Evolutionary conservation across 2,797 vertebrate genomes (phyloP).

Genomic region (Mallotus villosus): DNA sequence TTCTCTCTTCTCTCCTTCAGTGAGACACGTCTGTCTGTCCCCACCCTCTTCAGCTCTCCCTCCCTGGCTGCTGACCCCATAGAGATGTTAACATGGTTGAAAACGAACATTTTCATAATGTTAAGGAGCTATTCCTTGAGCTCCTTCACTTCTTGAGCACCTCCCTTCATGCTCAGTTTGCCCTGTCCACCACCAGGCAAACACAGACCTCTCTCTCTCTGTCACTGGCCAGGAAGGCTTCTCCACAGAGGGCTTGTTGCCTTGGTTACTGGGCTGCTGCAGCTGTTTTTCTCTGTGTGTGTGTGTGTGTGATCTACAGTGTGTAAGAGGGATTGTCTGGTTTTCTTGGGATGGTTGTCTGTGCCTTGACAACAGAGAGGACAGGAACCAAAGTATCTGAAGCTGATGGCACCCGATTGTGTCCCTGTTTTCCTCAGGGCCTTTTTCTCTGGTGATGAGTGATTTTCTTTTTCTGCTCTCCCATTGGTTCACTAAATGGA

Average conservation of each 20-base stretch:
- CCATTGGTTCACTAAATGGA: constrained; percentile 15
- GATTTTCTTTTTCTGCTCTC: not conserved
- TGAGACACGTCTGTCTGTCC: not conserved
- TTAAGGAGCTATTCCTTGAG: too few species aligned
- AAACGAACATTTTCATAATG: too few species aligned
- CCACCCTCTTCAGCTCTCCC: constrained; percentile 2
- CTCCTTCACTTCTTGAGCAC: too few species aligned
- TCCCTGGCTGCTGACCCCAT: not conserved
- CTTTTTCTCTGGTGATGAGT: not conserved
- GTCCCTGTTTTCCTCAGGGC: not conserved
- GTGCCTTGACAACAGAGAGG: not conserved
- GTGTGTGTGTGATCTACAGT: not conserved
- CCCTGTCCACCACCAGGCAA: too few species aligned
- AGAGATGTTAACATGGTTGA: too few species aligned
- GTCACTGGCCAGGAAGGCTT: not conserved
- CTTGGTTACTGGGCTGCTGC: constrained; percentile 55
- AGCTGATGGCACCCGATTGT: too few species aligned
- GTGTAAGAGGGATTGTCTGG: not conserved
- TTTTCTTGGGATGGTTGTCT: too few species aligned
- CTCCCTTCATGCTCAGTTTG: too few species aligned
- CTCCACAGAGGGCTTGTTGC: constrained; percentile 48
- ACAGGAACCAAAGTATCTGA: too few species aligned
- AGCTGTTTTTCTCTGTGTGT: constrained; percentile 18
- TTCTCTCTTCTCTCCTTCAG: not conserved
- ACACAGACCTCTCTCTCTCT: too few species aligned